Conservation (phyloP, 2,797 vertebrate genomes). For the Clarias laeviceps region DNA sequence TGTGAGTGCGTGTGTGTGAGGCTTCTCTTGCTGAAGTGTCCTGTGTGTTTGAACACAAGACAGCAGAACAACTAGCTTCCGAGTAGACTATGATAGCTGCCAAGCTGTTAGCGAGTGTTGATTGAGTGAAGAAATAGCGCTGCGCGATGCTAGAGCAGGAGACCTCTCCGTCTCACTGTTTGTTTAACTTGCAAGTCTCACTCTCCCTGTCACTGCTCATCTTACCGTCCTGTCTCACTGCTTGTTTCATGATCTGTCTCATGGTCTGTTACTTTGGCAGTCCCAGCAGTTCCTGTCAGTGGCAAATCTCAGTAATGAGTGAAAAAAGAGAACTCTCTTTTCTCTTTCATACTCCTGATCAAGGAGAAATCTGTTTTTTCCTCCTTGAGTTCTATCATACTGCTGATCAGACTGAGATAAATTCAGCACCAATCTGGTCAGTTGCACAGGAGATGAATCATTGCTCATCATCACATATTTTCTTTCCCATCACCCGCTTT, state of each 20-base stretch:
- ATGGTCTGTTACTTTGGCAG: constrained; percentile 21
- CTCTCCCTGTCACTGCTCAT: constrained; percentile 9
- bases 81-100: constrained; percentile 47
- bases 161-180: constrained; percentile 24
- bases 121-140: constrained; percentile 44
- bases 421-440: constrained; percentile 12
- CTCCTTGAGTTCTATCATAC: neutral
- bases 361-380: constrained; percentile 9
- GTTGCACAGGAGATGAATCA: neutral
- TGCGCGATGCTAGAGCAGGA: neutral
- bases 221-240: constrained; percentile 2
- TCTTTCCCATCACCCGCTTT: constrained; percentile 8
- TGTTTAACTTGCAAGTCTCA: constrained; percentile 13
- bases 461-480: constrained; percentile 5
- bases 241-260: constrained; percentile 17
- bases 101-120: constrained; percentile 43
- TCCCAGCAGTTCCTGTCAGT: constrained; percentile 25
- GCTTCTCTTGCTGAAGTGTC: constrained; percentile 23
- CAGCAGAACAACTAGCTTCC: constrained; percentile 47
- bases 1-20: constrained; percentile 9
- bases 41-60: constrained; percentile 36
- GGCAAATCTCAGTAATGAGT: constrained; percentile 37
- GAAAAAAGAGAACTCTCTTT: constrained; percentile 11
- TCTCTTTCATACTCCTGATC: constrained; percentile 17
- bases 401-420: constrained; percentile 12